Evolutionary conservation across 1,140 invertebrate species (phyloP).

Genomic region (Magallana angulata): DNA sequence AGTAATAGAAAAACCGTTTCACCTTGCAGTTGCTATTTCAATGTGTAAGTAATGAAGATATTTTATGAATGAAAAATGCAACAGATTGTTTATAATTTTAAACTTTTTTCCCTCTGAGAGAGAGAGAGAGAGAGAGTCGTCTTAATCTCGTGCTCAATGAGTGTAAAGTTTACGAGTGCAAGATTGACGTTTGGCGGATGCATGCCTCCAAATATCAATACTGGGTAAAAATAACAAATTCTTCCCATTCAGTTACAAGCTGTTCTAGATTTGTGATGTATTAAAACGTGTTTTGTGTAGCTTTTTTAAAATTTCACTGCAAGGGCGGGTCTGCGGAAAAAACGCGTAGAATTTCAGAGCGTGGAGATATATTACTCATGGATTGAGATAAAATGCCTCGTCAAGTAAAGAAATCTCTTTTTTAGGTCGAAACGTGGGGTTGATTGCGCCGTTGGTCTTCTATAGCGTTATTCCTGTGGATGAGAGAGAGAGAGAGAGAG

Average conservation of each 20-base stretch:
- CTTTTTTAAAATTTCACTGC: neutral
- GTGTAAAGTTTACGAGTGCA: no score
- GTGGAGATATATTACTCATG: slow-evolving; percentile 24
- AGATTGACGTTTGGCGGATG: no score
- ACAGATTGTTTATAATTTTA: no score
- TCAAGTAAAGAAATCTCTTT: neutral
- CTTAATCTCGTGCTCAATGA: no score
- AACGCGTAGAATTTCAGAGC: slow-evolving; percentile 12
- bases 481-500: neutral
- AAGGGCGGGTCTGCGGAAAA: neutral
- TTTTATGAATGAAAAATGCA: no score
- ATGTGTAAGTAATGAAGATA: no score
- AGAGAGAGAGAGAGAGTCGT: no score
- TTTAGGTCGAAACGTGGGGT: neutral
- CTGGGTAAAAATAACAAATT: neutral
- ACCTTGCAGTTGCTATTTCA: no score
- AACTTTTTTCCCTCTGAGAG: no score
- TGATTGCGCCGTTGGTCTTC: neutral
- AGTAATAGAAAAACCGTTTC: no score
- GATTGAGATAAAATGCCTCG: neutral
- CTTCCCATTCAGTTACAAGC: slow-evolving; percentile 6
- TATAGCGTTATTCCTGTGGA: neutral
- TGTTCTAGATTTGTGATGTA: slow-evolving; percentile 25
- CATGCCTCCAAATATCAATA: no score
- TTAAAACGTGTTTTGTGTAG: slow-evolving; percentile 5